These are phyloP conservation scores for Petrosia ficiformis DNA, from an alignment of 37 sponge, comb jelly and placozoan genomes.

Conservation along the genomic window DNA sequence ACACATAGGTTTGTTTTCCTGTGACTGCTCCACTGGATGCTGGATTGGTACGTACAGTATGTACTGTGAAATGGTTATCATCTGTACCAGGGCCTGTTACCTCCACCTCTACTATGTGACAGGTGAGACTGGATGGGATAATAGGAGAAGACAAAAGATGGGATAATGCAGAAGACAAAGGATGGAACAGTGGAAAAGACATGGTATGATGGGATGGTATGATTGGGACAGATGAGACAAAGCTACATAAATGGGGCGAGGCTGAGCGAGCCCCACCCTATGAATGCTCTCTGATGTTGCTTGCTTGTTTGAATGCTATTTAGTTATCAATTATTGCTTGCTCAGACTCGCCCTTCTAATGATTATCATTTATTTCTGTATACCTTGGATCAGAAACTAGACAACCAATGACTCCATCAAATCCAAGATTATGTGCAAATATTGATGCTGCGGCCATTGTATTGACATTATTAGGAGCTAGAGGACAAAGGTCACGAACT, in stretches of 20 bases:
- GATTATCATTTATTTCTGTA: too few species aligned
- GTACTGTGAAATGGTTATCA: slow-evolving; percentile 56
- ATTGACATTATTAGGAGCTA: slow-evolving; percentile 92
- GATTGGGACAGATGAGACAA: too few species aligned
- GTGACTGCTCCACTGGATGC: slow-evolving; percentile 79
- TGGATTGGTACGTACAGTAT: slow-evolving; percentile 66
- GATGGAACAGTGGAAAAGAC: too few species aligned
- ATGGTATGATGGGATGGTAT: too few species aligned
- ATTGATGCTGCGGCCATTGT: slow-evolving; percentile 94
- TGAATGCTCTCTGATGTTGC: too few species aligned
- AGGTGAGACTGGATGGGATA: slow-evolving; percentile 32
- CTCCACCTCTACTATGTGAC: slow-evolving; percentile 75
- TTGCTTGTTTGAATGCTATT: too few species aligned
- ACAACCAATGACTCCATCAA: slow-evolving; percentile 64
- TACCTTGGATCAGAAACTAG: slow-evolving; percentile 81
- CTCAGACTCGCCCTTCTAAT: too few species aligned
- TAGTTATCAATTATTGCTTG: too few species aligned
- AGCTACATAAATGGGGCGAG: too few species aligned
- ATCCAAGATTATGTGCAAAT: slow-evolving; percentile 89
- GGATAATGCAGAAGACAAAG: too few species aligned
- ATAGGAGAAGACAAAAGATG: background rate
- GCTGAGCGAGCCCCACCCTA: too few species aligned
- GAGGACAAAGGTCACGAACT: slow-evolving; percentile 83
- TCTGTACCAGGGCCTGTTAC: slow-evolving; percentile 67
- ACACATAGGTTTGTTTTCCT: slow-evolving; percentile 80